These are phyloP conservation scores for Platichthys stellatus DNA, from an alignment of 2,113 vertebrate genomes.

Conservation along the genomic window DNA sequence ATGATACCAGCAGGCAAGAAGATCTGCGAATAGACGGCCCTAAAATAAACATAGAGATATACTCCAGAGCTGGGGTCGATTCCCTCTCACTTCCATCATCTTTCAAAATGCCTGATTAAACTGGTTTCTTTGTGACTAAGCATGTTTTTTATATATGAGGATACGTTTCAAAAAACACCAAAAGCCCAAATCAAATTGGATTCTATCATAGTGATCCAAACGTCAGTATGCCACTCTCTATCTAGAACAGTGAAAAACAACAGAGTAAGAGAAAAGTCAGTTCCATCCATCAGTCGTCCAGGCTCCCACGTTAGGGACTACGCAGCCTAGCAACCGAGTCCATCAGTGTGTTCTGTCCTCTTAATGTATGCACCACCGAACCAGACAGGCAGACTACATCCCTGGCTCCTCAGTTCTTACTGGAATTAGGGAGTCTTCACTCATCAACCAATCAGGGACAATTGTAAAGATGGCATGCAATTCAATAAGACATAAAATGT, in stretches of 20 bases:
- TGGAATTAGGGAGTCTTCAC: not conserved
- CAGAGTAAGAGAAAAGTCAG: constrained; percentile 18
- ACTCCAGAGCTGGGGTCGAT: not conserved
- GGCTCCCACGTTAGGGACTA: constrained; percentile 28
- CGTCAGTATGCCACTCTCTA: not conserved
- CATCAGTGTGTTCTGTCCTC: constrained; percentile 34
- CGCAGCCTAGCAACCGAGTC: constrained; percentile 58
- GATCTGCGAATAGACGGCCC: constrained; percentile 69
- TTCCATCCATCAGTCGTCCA: constrained; percentile 23
- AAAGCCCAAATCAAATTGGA: not conserved
- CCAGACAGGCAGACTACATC: constrained; percentile 2
- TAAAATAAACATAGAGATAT: constrained; percentile 68
- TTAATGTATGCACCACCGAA: constrained; percentile 23
- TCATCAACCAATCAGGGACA: not conserved
- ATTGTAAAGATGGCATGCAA: not conserved
- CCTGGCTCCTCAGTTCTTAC: not conserved
- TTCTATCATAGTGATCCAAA: not conserved
- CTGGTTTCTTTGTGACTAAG: not conserved
- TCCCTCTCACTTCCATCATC: constrained; percentile 1
- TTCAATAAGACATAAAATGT: not conserved
- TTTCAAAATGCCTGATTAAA: constrained; percentile 4
- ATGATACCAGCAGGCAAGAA: constrained; percentile 60
- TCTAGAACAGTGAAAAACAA: constrained; percentile 19
- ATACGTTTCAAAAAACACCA: not conserved
- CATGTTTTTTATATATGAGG: not conserved